Percentiles rank a stretch among this genome's conserved stretches.
These are phyloP conservation scores for Enteromius afrohamiltoni DNA, from an alignment of 2,797 vertebrate genomes.

Conservation along the genomic window DNA sequence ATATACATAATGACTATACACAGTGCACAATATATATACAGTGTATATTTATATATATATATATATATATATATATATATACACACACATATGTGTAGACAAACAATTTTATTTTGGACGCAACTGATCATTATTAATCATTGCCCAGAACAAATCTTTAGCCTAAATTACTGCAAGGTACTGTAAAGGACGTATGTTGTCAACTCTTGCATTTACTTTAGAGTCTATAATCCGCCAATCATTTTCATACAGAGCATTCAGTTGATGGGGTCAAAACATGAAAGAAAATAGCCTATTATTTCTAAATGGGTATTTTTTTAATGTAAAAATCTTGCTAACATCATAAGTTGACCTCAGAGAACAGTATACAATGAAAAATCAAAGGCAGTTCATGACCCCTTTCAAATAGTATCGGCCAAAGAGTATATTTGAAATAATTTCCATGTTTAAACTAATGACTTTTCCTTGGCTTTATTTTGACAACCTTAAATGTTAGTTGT, in stretches of 20 bases:
- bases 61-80: too few species aligned
- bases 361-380: neutral
- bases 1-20: too few species aligned
- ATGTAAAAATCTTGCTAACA: neutral
- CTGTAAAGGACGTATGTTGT: neutral
- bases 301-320: neutral
- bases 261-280: neutral
- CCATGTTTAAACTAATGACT: neutral
- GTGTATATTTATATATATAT: too few species aligned
- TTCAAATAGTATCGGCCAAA: neutral
- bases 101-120: too few species aligned
- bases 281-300: neutral
- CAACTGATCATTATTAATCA: too few species aligned
- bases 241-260: neutral
- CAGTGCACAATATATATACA: too few species aligned
- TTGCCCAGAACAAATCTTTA: too few species aligned
- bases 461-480: neutral
- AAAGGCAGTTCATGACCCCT: neutral
- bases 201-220: neutral
- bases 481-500: neutral
- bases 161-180: neutral
- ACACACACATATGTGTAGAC: too few species aligned
- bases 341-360: neutral
- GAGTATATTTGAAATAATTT: neutral
- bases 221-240: neutral